Percentiles rank a stretch among this genome's conserved stretches.
phyloP scores from a whole-genome alignment of 92 coral and sea anemone genomes.

The Epizoanthus ramosus region DNA sequence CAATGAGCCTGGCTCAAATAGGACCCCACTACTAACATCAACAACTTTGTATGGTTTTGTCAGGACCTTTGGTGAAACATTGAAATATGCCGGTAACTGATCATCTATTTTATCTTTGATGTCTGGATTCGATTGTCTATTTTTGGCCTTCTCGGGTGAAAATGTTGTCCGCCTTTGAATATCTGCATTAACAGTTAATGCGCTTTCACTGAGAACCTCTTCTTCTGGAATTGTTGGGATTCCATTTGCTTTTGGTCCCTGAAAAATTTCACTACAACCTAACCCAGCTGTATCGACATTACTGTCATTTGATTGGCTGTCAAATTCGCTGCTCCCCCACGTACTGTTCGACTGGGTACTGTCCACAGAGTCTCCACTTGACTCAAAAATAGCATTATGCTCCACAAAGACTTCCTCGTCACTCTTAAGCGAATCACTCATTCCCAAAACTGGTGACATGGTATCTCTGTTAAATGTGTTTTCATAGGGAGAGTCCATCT shows the following conservation, averaged over 20 bases:
- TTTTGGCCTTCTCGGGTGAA: constrained; percentile 23
- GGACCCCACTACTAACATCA: constrained; percentile 78
- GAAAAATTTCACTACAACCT: neutral
- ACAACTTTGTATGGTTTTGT: constrained; percentile 89
- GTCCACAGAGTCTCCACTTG: constrained; percentile 64
- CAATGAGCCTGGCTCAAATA: constrained; percentile 42
- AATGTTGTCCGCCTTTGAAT: constrained; percentile 39
- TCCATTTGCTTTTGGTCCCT: neutral
- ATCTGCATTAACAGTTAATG: neutral
- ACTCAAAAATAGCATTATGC: constrained; percentile 37
- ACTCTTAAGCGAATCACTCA: constrained; percentile 18
- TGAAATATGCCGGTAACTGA: constrained; percentile 52
- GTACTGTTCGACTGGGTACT: constrained; percentile 48
- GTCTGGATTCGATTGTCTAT: constrained; percentile 60
- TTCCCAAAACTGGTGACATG: constrained; percentile 11
- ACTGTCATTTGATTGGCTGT: constrained; percentile 22
- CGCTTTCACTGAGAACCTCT: constrained; percentile 21
- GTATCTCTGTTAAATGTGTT: neutral
- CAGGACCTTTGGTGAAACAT: constrained; percentile 59
- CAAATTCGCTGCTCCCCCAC: constrained; percentile 62
- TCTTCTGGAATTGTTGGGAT: constrained; percentile 42
- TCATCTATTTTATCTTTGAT: constrained; percentile 47
- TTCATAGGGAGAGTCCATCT: constrained; percentile 1
- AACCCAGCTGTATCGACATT: neutral
- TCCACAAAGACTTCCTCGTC: constrained; percentile 31